Conservation (phyloP, 2,113 vertebrate genomes). For the Leucosticte australis region DNA sequence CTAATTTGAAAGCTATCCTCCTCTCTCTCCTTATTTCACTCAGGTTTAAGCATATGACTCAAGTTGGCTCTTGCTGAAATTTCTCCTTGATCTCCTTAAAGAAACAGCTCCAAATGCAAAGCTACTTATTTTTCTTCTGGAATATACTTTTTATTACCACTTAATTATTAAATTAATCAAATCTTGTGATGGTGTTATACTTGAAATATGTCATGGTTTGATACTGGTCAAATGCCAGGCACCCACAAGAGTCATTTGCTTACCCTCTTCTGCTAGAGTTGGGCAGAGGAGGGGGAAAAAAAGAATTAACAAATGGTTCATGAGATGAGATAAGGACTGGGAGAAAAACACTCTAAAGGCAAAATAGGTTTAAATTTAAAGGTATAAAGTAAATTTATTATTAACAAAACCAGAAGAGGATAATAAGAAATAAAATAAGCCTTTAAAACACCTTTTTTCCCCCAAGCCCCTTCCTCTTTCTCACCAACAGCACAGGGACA, state of each 20-base stretch:
- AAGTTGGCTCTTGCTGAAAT: not conserved
- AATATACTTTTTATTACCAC: not conserved
- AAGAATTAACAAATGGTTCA: not conserved
- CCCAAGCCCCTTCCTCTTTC: not conserved
- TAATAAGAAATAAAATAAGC: not conserved
- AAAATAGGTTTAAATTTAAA: not conserved
- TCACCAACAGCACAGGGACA: accelerated
- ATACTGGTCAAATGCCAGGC: not conserved
- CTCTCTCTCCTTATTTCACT: not conserved
- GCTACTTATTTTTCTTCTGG: not conserved
- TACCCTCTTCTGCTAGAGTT: not conserved
- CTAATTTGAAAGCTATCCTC: not conserved
- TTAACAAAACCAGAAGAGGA: not conserved
- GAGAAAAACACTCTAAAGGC: not conserved
- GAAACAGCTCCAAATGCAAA: not conserved
- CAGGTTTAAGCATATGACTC: not conserved
- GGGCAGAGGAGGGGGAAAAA: not conserved
- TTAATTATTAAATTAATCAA: not conserved
- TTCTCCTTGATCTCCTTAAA: not conserved
- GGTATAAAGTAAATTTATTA: not conserved
- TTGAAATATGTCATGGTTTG: not conserved
- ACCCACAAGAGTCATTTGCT: not conserved
- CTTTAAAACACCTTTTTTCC: not conserved
- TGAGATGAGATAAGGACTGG: not conserved
- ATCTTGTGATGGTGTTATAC: not conserved